These are phyloP conservation scores for Archips xylosteana DNA, from an alignment of 2,888 invertebrate species.

Conservation along the genomic window DNA sequence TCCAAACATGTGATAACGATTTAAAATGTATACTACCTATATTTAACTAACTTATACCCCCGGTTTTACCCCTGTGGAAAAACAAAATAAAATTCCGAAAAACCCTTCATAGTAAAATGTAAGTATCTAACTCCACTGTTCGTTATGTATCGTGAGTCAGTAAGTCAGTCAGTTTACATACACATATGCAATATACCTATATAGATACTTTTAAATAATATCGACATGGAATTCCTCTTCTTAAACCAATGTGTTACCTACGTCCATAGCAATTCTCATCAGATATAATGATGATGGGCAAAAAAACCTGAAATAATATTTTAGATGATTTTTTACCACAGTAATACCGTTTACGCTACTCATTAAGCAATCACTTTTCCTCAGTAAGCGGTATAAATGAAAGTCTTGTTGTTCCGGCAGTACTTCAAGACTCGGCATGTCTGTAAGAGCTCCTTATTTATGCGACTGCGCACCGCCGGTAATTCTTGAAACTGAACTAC, in stretches of 20 bases:
- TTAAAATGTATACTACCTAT: not conserved
- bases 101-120: no score
- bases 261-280: not conserved
- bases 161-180: no score
- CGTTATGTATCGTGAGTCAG: no score
- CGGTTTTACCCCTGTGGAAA: no score
- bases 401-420: constrained; percentile 3
- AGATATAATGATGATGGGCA: not conserved
- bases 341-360: not conserved
- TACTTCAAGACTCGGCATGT: not conserved
- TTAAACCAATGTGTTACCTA: no score
- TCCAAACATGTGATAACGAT: not conserved
- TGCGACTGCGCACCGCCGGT: constrained; percentile 11
- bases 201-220: no score
- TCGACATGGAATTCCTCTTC: no score
- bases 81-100: no score
- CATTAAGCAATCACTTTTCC: constrained; percentile 3
- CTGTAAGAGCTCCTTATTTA: constrained; percentile 5
- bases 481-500: constrained; percentile 6
- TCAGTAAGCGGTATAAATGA: not conserved
- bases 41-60: no score
- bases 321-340: not conserved
- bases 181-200: no score
- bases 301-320: not conserved
- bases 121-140: no score